Conservation (phyloP, 2,888 invertebrate species). For the Rutpela maculata region DNA sequence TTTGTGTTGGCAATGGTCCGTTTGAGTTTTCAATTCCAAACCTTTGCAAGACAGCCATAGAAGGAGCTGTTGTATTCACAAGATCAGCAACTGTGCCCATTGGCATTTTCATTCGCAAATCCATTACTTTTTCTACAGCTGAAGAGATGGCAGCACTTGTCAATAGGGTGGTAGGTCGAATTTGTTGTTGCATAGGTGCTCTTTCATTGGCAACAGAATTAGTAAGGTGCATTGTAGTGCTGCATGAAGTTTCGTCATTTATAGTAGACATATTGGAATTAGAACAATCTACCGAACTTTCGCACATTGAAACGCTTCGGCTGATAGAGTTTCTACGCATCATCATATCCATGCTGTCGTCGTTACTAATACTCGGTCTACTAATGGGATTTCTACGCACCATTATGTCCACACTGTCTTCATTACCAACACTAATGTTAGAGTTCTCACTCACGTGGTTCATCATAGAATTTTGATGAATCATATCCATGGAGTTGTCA, state of each 20-base stretch:
- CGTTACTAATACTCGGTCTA: slow-evolving; percentile 62
- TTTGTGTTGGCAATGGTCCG: slow-evolving; percentile 76
- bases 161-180: slow-evolving; percentile 30
- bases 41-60: slow-evolving; percentile 74
- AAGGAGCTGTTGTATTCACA: slow-evolving; percentile 77
- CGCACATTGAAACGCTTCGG: slow-evolving; percentile 57
- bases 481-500: slow-evolving; percentile 76
- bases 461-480: slow-evolving; percentile 64
- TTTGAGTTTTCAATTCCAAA: slow-evolving; percentile 74
- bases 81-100: slow-evolving; percentile 74
- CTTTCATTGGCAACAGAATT: slow-evolving; percentile 49
- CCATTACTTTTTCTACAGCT: slow-evolving; percentile 78
- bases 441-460: slow-evolving; percentile 68
- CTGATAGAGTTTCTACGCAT: slow-evolving; percentile 60
- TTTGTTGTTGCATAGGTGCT: slow-evolving; percentile 46
- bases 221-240: slow-evolving; percentile 53
- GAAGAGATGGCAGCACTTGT: slow-evolving; percentile 15
- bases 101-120: slow-evolving; percentile 81
- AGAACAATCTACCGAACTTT: slow-evolving; percentile 69
- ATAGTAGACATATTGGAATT: slow-evolving; percentile 62
- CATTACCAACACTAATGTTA: slow-evolving; percentile 68
- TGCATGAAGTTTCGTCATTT: slow-evolving; percentile 65
- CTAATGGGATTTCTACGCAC: slow-evolving; percentile 61
- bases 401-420: slow-evolving; percentile 67
- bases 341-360: slow-evolving; percentile 67